These are phyloP conservation scores for Podocnemis expansa DNA, from an alignment of 2,113 vertebrate genomes.

Conservation along the genomic window DNA sequence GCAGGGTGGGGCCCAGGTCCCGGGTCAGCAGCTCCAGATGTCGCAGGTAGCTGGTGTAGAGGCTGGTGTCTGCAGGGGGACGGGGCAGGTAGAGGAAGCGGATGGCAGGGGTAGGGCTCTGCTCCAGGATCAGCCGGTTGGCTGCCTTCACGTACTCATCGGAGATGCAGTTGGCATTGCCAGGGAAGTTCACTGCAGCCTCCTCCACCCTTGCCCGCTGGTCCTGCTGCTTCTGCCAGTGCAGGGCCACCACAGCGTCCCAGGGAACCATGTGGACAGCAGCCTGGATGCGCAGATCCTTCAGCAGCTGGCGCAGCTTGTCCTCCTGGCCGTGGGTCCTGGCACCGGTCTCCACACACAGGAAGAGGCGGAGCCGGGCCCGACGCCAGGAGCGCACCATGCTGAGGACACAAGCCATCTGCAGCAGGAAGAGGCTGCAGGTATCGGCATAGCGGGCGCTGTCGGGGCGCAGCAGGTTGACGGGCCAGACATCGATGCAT, in stretches of 20 bases:
- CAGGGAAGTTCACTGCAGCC: conserved; percentile 80
- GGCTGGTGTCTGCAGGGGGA: conserved; percentile 85
- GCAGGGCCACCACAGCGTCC: conserved; percentile 86
- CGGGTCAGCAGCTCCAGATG: conserved; percentile 89
- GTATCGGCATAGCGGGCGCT: conserved; percentile 89
- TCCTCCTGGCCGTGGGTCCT: conserved; percentile 83
- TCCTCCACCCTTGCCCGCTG: conserved; percentile 17
- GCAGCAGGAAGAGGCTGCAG: conserved; percentile 91
- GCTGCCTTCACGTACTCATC: conserved; percentile 86
- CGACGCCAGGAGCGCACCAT: conserved; percentile 88
- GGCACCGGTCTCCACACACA: conserved; percentile 87
- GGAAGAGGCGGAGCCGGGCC: conserved; percentile 86
- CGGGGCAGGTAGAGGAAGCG: conserved; percentile 91
- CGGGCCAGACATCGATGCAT: conserved; percentile 89
- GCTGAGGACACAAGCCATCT: conserved; percentile 90
- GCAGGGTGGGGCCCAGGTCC: conserved; percentile 88
- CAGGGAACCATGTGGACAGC: conserved; percentile 84
- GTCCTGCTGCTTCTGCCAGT: conserved; percentile 84
- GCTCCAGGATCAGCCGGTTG: conserved; percentile 84
- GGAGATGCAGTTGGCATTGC: conserved; percentile 82
- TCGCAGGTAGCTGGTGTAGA: conserved; percentile 84
- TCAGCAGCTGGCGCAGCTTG: conserved; percentile 87
- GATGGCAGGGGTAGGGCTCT: conserved; percentile 78
- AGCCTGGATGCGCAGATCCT: conserved; percentile 88
- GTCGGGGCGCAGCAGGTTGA: conserved; percentile 89